Conservation (phyloP, 2,888 invertebrate species). For the Phragmatobia fuliginosa region DNA sequence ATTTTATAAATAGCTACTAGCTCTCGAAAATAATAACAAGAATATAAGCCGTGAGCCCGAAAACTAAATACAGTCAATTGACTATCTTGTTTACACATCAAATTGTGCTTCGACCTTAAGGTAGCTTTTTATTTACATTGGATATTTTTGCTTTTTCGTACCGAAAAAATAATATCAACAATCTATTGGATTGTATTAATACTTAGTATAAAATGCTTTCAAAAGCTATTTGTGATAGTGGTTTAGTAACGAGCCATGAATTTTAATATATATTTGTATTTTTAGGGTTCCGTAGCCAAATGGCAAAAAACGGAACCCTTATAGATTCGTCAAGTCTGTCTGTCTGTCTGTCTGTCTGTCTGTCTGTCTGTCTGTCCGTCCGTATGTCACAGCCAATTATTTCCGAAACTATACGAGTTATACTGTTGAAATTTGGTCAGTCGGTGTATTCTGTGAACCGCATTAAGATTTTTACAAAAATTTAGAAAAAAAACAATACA, state of each 20-base stretch:
- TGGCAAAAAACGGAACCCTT: too few relatives aligned
- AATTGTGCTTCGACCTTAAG: slow-evolving; percentile 41
- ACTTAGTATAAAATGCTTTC: background rate
- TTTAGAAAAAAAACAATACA: too few relatives aligned
- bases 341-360: too few relatives aligned
- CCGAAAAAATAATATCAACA: background rate
- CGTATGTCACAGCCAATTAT: too few relatives aligned
- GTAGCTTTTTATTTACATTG: slow-evolving; percentile 30
- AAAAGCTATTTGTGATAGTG: background rate
- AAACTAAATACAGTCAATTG: slow-evolving; percentile 22
- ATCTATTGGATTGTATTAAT: background rate
- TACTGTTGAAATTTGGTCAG: too few relatives aligned
- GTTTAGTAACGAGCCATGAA: background rate
- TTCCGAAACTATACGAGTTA: too few relatives aligned
- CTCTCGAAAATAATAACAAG: slow-evolving; percentile 25
- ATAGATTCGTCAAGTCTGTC: too few relatives aligned
- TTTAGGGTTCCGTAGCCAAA: too few relatives aligned
- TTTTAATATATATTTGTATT: too few relatives aligned
- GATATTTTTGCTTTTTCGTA: background rate
- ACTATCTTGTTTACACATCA: slow-evolving; percentile 48
- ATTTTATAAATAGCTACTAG: slow-evolving; percentile 16
- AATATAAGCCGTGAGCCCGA: slow-evolving; percentile 19
- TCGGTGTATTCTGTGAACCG: too few relatives aligned
- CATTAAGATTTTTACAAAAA: too few relatives aligned
- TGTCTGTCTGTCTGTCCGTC: too few relatives aligned